Percentiles rank a stretch among this genome's conserved stretches.
Conservation (phyloP, 1,140 invertebrate species). For the Drosophila ironensis region DNA sequence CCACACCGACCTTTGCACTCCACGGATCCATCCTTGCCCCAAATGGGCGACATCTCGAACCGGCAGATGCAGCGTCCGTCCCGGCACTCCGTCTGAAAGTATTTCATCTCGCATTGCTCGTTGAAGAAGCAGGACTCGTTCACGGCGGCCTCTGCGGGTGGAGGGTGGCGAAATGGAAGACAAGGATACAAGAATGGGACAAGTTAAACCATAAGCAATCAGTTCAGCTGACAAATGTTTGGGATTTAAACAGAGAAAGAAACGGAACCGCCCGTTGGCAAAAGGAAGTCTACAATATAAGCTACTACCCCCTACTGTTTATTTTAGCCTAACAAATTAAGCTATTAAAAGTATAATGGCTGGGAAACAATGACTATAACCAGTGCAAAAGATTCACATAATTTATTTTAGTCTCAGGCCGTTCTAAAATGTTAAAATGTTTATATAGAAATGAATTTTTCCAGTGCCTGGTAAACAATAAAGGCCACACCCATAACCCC, state of each 20-base stretch:
- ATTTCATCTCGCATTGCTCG: constrained; percentile 89
- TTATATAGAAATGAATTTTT: neutral
- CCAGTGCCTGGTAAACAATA: neutral
- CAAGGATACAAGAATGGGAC: neutral
- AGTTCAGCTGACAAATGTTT: constrained; percentile 13
- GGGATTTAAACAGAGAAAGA: constrained; percentile 14
- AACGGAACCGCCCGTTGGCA: no score
- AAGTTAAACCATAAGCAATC: constrained; percentile 13
- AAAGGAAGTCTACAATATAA: no score
- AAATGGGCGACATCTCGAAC: constrained; percentile 88
- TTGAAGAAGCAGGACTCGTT: constrained; percentile 91
- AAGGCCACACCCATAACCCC: neutral
- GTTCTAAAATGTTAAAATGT: neutral
- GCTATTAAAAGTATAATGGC: no score
- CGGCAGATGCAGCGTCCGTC: constrained; percentile 89
- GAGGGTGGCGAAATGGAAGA: neutral
- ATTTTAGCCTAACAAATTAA: no score
- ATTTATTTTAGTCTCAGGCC: no score
- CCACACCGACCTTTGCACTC: constrained; percentile 87
- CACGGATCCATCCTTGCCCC: constrained; percentile 86
- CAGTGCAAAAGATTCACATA: no score
- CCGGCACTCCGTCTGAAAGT: constrained; percentile 88
- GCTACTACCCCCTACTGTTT: no score
- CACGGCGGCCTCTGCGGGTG: constrained; percentile 88
- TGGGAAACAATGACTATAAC: no score